phyloP scores from a whole-genome alignment of 2,797 vertebrate genomes.

The Dendrocincla tyrannina region DNA sequence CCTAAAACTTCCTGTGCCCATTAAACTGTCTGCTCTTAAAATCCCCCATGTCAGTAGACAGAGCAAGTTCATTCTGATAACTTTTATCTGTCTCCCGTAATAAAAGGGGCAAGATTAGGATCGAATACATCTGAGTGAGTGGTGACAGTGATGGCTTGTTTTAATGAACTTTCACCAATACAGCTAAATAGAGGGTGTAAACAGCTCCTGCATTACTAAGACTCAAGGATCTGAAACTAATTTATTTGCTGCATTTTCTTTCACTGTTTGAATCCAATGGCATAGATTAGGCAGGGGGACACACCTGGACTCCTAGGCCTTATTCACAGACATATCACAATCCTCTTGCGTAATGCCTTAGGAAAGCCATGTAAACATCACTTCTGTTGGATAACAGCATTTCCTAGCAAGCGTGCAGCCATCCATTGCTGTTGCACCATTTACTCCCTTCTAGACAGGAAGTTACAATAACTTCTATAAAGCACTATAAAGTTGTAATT shows the following conservation, averaged over 20 bases:
- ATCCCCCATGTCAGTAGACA: neutral
- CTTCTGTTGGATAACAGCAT: neutral
- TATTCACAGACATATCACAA: neutral
- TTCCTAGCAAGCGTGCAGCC: neutral
- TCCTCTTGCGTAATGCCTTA: neutral
- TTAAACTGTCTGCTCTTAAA: neutral
- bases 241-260: neutral
- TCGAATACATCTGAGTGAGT: neutral
- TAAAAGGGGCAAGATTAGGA: neutral
- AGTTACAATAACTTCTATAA: neutral
- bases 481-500: neutral
- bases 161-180: neutral
- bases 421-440: neutral
- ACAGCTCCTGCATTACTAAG: neutral
- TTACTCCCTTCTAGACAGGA: neutral
- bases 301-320: neutral
- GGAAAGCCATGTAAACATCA: neutral
- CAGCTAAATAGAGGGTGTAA: neutral
- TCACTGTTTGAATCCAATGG: neutral
- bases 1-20: neutral
- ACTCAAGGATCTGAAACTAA: neutral
- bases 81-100: neutral
- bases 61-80: neutral
- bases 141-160: neutral
- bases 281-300: neutral